Base-by-base conservation (phyloP, 2,797 vertebrate genomes). In the Enteromius paludinosus region DNA sequence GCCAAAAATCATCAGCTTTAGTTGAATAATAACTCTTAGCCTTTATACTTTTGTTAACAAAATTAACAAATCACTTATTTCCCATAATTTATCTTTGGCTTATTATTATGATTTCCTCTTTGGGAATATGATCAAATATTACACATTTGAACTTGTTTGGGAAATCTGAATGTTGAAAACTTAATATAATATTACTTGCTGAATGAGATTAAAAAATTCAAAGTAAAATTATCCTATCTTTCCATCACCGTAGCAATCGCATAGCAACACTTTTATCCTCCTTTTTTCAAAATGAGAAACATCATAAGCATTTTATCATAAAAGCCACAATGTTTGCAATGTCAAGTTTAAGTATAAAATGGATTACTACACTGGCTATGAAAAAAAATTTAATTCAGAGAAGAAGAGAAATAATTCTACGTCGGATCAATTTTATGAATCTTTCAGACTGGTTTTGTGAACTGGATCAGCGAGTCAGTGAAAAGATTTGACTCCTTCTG, bases 151-250 rank as follows among this genome's bases (percentile, higher is more conserved):
- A 72, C 17, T 11, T 52, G 2, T 30, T 47, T 28, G 15, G 23
- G 3, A 4, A 30, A 49, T 30, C 30, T 33, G 9, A 25, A 28
- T 47, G 10, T 35, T 72, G 1, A 52, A 54, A 72, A 30, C 33
- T 33, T 33, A 52, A 1, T 0, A 52, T 0, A 52, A 14, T 30
- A n/a, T n/a, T 7, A 72, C 25, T 30, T 72, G 18, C 9, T 52
- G 47, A 72, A 72, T 52, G 28, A 72, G 47, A 72, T 33, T 52
- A 18, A 72, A 72, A n/a, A 5, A 72, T 72, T 45, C 1, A 30
- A 52, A 72, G 69, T 72, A 71, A 71, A 49, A 33, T 49, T 0
- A 52, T 35, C 28, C 5, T 5, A 72, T 52, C 9, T 72, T 54
- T 5, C 69, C 47, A 52, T 72, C 17, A 52, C 9, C 4, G 20